Base-by-base conservation (phyloP, 2,888 invertebrate genomes). In the Erebia palarica region DNA sequence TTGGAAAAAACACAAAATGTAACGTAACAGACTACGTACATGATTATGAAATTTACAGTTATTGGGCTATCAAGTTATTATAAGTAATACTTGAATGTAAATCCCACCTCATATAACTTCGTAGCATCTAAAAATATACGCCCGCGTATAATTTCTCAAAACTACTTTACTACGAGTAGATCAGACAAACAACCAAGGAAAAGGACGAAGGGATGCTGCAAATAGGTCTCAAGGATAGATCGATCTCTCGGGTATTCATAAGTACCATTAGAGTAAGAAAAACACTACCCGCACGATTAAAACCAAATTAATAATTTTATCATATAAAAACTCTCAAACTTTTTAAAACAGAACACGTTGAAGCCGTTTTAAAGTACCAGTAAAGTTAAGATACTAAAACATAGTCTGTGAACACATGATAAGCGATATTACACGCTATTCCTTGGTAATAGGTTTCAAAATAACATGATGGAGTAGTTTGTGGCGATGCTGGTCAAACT, bases 401-500 rank as follows among this genome's bases (percentile, higher is more conserved):
- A 68, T 58, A 58, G 36, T 36, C 36, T 5, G 4, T n/a, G 18
- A 7, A 42, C 7, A 10, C 47, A 3, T 42, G 18, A 8, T 21
- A 57, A 65, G 16, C 44, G 10, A 68, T 55, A 68, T n/a, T 66
- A 3, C 18, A 57, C 16, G 18, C 10, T 73, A 73, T 55, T 3
- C 0, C 16, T 9, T 11, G 9, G 10, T 2, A 1, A 55, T 58
- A 67, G 60, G 59, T 58, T 11, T 49, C 58, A 69, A 73, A 65
- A 69, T 69, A n/a, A 64, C 18, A 3, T 51, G 73, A 75, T 71
- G 64, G 70, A 59, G 65, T 77, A 36, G 36, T 27, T 72, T 59
- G 63, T 73, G 74, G 73, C 75, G 74, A 75, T 71, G 68, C 75
- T 71, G 73, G 76, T 75, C 73, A 76, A 75, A 74, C 75, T 75